Conservation (phyloP, 2,888 invertebrate genomes). For the Venustoraphidia nigricollis region DNA sequence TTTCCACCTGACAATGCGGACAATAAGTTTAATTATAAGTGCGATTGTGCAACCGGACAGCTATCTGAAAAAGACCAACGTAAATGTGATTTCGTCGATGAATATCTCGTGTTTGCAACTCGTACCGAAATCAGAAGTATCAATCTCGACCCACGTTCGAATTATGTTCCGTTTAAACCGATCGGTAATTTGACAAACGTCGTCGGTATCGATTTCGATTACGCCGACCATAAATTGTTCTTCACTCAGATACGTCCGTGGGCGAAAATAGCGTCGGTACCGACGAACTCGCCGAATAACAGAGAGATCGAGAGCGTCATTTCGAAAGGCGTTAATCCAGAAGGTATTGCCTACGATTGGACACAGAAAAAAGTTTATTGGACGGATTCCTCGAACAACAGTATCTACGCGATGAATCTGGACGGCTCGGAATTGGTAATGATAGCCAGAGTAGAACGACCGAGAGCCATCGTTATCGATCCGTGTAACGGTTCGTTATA, state of each 20-base stretch:
- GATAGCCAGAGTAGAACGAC: slow-evolving; percentile 85
- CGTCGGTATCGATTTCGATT: slow-evolving; percentile 92
- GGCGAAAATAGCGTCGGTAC: slow-evolving; percentile 73
- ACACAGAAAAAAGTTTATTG: slow-evolving; percentile 94
- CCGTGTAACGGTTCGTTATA: slow-evolving; percentile 92
- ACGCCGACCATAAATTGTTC: slow-evolving; percentile 68
- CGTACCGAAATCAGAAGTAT: slow-evolving; percentile 85
- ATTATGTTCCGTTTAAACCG: slow-evolving; percentile 71
- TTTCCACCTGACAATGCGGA: slow-evolving; percentile 44
- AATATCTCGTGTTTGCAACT: slow-evolving; percentile 87
- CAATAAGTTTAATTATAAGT: slow-evolving; percentile 39
- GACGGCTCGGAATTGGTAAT: slow-evolving; percentile 77
- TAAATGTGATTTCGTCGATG: slow-evolving; percentile 69
- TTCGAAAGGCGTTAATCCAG: slow-evolving; percentile 73
- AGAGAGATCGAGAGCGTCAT: slow-evolving; percentile 50
- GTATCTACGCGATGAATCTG: slow-evolving; percentile 87
- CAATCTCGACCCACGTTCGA: slow-evolving; percentile 70
- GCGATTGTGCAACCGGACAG: slow-evolving; percentile 87
- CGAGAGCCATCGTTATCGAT: slow-evolving; percentile 88
- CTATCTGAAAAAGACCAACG: slow-evolving; percentile 39
- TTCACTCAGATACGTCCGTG: slow-evolving; percentile 90
- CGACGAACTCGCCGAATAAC: slow-evolving; percentile 50
- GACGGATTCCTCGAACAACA: slow-evolving; percentile 91
- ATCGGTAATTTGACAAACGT: slow-evolving; percentile 79
- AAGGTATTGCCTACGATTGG: slow-evolving; percentile 95